A percentile compares a stretch with the other conserved stretches of the same genome.
phyloP scores from a whole-genome alignment of 53 echinoderm and acorn worm species.

The Holothuria scabra region DNA sequence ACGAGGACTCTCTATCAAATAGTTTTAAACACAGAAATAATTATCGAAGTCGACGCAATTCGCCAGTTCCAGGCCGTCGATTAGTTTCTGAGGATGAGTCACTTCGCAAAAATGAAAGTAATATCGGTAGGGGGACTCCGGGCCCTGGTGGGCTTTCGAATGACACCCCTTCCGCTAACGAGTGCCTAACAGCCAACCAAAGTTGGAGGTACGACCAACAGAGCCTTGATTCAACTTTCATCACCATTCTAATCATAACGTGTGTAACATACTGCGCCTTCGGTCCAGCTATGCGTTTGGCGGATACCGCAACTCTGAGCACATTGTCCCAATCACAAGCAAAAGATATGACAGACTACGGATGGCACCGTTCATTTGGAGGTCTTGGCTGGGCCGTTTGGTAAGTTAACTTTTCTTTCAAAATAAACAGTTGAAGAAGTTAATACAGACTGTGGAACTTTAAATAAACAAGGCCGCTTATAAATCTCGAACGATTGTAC shows the following conservation, averaged over 20 bases:
- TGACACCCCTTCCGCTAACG: neutral
- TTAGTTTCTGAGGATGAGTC: neutral
- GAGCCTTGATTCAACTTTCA: slow-evolving; percentile 49
- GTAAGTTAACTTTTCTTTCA: slow-evolving; percentile 24
- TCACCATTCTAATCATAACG: slow-evolving; percentile 64
- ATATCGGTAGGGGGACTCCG: neutral
- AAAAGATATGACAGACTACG: slow-evolving; percentile 66
- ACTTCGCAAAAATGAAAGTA: neutral
- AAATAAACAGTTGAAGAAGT: too few relatives aligned
- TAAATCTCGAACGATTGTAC: too few relatives aligned
- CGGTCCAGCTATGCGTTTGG: slow-evolving; percentile 56
- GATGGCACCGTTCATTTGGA: slow-evolving; percentile 72
- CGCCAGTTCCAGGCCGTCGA: neutral
- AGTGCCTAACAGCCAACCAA: slow-evolving; percentile 64
- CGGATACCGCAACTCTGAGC: slow-evolving; percentile 75
- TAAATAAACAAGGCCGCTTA: too few relatives aligned
- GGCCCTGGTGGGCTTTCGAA: neutral
- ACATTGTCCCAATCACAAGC: slow-evolving; percentile 38
- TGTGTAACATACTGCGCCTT: slow-evolving; percentile 56
- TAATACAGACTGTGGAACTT: too few relatives aligned
- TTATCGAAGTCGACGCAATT: neutral
- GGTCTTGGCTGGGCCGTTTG: slow-evolving; percentile 68
- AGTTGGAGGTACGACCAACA: slow-evolving; percentile 79
- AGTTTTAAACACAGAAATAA: too few relatives aligned
- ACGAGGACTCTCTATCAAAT: neutral